phyloP scores from a whole-genome alignment of 1,140 invertebrate genomes.

The Dysdera silvatica region DNA sequence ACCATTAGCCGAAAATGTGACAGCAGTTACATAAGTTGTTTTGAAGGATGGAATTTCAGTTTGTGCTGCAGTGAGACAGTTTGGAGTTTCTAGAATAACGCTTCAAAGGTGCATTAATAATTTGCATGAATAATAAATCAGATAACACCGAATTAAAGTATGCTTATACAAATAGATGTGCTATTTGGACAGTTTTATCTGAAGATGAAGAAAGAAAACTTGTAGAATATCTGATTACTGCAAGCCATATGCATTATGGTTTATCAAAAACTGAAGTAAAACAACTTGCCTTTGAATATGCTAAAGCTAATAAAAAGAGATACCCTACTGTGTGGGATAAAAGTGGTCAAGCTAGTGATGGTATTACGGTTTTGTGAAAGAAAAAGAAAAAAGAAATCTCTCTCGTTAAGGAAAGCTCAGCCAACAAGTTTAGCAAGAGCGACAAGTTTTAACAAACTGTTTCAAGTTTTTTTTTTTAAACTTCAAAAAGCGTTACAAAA shows the following conservation, averaged over 20 bases:
- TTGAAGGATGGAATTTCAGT: too few species aligned
- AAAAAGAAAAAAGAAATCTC: conserved; percentile 7
- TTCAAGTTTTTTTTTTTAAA: neutral
- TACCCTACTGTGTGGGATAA: conserved; percentile 1
- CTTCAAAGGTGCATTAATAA: neutral
- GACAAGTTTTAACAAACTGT: conserved; percentile 2
- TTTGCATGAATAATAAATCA: neutral
- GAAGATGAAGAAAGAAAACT: neutral
- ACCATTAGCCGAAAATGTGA: too few species aligned
- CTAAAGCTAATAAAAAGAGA: conserved; percentile 5
- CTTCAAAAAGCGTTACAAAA: neutral
- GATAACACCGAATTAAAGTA: conserved; percentile 2
- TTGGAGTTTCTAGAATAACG: neutral
- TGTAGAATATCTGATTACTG: neutral
- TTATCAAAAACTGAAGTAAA: neutral
- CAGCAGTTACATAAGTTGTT: too few species aligned
- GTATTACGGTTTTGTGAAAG: conserved; percentile 10
- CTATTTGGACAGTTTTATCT: neutral
- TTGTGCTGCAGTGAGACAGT: too few species aligned
- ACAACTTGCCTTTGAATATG: conserved; percentile 7
- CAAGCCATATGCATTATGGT: conserved; percentile 3
- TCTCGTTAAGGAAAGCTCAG: conserved; percentile 5
- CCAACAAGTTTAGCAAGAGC: conserved; percentile 14
- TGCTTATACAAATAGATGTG: conserved; percentile 5
- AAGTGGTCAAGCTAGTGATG: conserved; percentile 10